phyloP scores from a whole-genome alignment of 1,140 invertebrate species.

The Neodiprion pinetum region DNA sequence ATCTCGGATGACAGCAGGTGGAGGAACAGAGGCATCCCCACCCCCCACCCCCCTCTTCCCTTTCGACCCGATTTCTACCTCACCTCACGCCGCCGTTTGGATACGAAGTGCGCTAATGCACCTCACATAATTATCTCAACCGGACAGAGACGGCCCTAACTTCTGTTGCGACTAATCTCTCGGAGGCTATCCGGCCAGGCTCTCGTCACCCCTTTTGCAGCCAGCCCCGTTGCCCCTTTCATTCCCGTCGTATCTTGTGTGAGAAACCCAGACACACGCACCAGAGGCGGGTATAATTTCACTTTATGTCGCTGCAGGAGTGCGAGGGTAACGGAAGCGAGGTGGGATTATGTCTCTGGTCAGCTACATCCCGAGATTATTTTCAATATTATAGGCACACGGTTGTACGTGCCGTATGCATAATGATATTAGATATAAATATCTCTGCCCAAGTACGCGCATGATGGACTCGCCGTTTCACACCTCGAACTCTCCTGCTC shows the following conservation, averaged over 20 bases:
- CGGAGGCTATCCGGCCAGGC: slow-evolving; percentile 11
- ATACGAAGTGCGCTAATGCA: slow-evolving; percentile 23
- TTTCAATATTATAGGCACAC: not conserved
- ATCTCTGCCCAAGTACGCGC: too few species aligned
- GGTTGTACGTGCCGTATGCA: too few species aligned
- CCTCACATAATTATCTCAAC: slow-evolving; percentile 35
- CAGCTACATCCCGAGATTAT: not conserved
- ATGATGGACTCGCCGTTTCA: too few species aligned
- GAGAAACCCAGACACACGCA: not conserved
- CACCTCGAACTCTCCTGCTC: too few species aligned
- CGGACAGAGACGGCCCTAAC: slow-evolving; percentile 20
- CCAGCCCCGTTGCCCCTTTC: not conserved
- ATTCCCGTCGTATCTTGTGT: too few species aligned
- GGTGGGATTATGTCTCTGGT: not conserved
- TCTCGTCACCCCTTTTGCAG: not conserved
- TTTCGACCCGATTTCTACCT: too few species aligned
- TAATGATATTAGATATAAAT: too few species aligned
- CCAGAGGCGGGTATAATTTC: not conserved
- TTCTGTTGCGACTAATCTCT: slow-evolving; percentile 27
- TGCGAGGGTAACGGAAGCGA: not conserved
- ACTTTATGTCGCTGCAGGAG: not conserved
- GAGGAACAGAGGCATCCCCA: too few species aligned
- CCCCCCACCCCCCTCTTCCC: too few species aligned
- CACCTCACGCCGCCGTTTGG: not conserved
- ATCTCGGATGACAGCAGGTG: too few species aligned